These are phyloP conservation scores for Drosophila nannoptera DNA, from an alignment of 1,140 invertebrate species.

Conservation along the genomic window DNA sequence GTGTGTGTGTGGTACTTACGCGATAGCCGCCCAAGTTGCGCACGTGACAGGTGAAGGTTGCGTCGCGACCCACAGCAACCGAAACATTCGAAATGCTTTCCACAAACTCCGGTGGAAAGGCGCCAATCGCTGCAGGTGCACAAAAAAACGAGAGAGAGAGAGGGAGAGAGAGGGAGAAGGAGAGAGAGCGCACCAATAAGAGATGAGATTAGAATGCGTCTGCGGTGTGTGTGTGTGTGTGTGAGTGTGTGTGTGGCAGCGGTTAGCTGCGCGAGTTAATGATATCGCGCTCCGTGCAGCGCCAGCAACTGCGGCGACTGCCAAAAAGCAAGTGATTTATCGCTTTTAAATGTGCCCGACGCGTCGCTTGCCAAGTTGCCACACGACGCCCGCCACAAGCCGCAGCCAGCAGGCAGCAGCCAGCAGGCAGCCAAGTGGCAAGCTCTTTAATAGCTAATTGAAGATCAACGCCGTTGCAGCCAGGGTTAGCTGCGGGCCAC, in stretches of 20 bases:
- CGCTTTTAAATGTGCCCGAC: constrained; percentile 73
- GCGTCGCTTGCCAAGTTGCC: constrained; percentile 56
- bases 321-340: constrained; percentile 73
- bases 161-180: constrained; percentile 1
- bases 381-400: background rate
- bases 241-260: constrained; percentile 23
- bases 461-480: constrained; percentile 47
- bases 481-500: background rate
- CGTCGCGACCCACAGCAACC: constrained; percentile 90
- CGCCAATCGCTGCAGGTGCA: constrained; percentile 78
- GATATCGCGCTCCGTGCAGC: constrained; percentile 56
- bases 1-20: constrained; percentile 82
- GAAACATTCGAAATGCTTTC: constrained; percentile 91
- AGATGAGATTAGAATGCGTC: constrained; percentile 61
- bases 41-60: constrained; percentile 91
- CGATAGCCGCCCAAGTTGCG: constrained; percentile 93
- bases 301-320: constrained; percentile 30
- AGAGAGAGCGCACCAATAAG: constrained; percentile 12
- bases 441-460: constrained; percentile 66
- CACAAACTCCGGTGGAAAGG: constrained; percentile 91
- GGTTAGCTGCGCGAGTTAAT: constrained; percentile 68
- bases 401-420: constrained; percentile 35
- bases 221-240: constrained; percentile 24
- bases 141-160: background rate
- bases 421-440: constrained; percentile 13